Evolutionary conservation across 2,888 invertebrate species (phyloP).

Genomic region (Xanthorhoe spadicearia): DNA sequence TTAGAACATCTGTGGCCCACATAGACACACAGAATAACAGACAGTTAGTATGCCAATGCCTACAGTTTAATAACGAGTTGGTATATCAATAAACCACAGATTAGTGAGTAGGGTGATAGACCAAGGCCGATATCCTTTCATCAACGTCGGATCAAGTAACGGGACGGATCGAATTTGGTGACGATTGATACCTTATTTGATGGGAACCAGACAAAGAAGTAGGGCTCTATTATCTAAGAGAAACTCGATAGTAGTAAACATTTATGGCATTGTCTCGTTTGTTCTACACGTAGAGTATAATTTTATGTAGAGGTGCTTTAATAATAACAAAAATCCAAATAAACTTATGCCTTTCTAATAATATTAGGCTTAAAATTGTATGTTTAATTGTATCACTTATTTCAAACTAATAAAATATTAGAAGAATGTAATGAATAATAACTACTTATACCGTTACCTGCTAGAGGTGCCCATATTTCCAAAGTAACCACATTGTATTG

Average conservation of each 20-base stretch:
- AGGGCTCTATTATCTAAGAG: conserved; percentile 12
- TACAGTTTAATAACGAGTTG: conserved; percentile 11
- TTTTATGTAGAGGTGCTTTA: background rate
- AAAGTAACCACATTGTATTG: too few relatives aligned
- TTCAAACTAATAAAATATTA: too few relatives aligned
- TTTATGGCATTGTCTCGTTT: background rate
- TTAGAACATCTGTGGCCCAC: conserved; percentile 73
- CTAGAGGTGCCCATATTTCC: too few relatives aligned
- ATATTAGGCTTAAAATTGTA: too few relatives aligned
- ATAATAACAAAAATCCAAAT: too few relatives aligned
- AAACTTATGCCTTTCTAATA: too few relatives aligned
- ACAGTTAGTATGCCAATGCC: conserved; percentile 12
- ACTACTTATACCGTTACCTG: too few relatives aligned
- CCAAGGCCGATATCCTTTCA: conserved; percentile 70
- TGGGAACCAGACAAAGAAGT: conserved; percentile 43
- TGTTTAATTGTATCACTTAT: too few relatives aligned
- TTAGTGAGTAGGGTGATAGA: conserved; percentile 1
- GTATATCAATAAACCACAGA: conserved; percentile 14
- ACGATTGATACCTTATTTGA: conserved; percentile 57
- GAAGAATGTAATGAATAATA: too few relatives aligned
- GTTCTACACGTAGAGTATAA: background rate
- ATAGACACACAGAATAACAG: conserved; percentile 43
- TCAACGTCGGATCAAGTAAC: conserved; percentile 62
- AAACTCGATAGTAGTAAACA: background rate
- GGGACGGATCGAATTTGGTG: conserved; percentile 55